Evolutionary conservation across 2,888 invertebrate species (phyloP).

Genomic region (Alviniconcha strummeri): DNA sequence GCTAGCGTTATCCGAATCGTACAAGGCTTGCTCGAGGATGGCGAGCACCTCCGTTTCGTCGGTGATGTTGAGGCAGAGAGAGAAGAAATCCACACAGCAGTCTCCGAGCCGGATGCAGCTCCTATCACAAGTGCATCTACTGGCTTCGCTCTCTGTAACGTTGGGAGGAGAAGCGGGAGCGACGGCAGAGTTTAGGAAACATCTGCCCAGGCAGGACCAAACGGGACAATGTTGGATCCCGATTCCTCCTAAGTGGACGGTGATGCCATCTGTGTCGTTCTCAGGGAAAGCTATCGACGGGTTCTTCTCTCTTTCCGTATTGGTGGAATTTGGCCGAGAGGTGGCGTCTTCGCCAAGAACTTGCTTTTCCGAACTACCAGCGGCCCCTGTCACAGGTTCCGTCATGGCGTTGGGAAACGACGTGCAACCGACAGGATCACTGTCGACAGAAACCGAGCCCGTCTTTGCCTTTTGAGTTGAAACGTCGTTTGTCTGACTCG

Average conservation of each 20-base stretch:
- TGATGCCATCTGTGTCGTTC: neutral
- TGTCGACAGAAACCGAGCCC: no score
- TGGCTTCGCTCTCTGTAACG: neutral
- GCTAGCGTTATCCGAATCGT: constrained; percentile 17
- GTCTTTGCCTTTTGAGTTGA: no score
- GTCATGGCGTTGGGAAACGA: neutral
- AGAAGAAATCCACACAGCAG: constrained; percentile 35
- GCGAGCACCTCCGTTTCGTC: constrained; percentile 21
- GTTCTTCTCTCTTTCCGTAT: no score
- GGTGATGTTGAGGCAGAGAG: constrained; percentile 30
- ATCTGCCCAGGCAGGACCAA: constrained; percentile 25
- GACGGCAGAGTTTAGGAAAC: constrained; percentile 3
- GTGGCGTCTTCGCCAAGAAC: neutral
- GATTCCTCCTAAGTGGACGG: constrained; percentile 16
- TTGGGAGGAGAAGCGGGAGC: neutral
- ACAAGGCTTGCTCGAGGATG: constrained; percentile 22
- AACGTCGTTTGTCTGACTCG: no score
- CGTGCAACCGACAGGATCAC: no score
- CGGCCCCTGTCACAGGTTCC: neutral
- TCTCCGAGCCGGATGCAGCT: constrained; percentile 30
- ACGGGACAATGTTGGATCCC: constrained; percentile 3
- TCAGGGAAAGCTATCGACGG: neutral
- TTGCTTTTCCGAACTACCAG: neutral
- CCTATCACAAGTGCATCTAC: constrained; percentile 27
- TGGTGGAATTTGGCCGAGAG: neutral